A percentile compares a stretch with the other conserved stretches of the same genome.
Evolutionary conservation across 2,797 vertebrate genomes (phyloP).

Genomic region (Bryconaethiops microstoma): DNA sequence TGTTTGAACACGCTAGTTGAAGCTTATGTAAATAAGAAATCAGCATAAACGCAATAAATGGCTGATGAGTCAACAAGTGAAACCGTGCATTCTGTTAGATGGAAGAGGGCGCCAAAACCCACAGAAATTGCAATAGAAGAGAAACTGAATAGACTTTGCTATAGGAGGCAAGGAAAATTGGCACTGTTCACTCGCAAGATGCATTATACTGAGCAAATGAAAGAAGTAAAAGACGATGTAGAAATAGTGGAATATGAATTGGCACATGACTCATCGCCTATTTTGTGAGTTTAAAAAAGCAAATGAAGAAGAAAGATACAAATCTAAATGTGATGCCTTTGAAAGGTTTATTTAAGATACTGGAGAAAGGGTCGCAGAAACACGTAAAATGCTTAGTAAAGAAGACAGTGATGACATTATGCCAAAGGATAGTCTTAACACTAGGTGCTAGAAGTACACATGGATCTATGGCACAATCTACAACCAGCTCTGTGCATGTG

Average conservation of each 20-base stretch:
- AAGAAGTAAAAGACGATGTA: slow-evolving; percentile 4
- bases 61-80: neutral
- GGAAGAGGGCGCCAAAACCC: slow-evolving; percentile 6
- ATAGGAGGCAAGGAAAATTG: slow-evolving; percentile 20
- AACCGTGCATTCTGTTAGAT: neutral
- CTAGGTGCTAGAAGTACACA: too few relatives aligned
- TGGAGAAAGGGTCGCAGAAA: too few relatives aligned
- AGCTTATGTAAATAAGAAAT: too few relatives aligned
- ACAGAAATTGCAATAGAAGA: slow-evolving; percentile 1
- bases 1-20: too few relatives aligned
- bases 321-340: too few relatives aligned
- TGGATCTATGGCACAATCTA: neutral
- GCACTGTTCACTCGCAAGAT: slow-evolving; percentile 12
- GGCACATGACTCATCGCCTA: neutral
- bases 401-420: too few relatives aligned
- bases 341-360: too few relatives aligned
- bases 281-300: slow-evolving; percentile 5
- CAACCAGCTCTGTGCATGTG: too few relatives aligned
- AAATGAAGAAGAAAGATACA: neutral
- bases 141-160: slow-evolving; percentile 5
- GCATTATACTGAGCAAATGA: slow-evolving; percentile 8
- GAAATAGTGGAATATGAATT: slow-evolving; percentile 7
- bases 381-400: neutral
- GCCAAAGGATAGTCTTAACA: too few relatives aligned
- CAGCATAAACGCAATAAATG: neutral